Percentiles rank a stretch among this genome's conserved stretches.
phyloP scores from a whole-genome alignment of 2,888 invertebrate genomes.

The Abrostola triplasia region DNA sequence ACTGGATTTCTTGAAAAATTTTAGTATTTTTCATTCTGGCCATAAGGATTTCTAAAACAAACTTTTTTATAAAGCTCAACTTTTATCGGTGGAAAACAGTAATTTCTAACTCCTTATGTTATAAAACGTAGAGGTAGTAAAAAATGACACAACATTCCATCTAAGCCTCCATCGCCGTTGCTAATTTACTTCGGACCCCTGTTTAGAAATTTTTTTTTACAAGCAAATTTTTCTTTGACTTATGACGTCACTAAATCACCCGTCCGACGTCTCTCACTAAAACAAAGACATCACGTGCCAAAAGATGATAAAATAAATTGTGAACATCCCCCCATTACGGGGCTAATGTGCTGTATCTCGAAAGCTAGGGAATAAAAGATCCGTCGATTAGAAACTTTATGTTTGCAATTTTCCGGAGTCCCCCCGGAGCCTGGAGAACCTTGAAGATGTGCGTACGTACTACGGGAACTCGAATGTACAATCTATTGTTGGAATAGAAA shows the following conservation, averaged over 20 bases:
- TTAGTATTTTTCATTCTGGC: no score
- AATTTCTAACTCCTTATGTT: no score
- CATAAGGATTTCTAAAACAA: no score
- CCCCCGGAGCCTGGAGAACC: slow-evolving; percentile 66
- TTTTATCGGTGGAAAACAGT: no score
- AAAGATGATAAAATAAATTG: slow-evolving; percentile 88
- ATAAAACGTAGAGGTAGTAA: background rate
- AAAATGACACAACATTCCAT: background rate
- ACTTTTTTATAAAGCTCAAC: no score
- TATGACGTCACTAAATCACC: slow-evolving; percentile 60
- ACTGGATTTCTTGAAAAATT: background rate
- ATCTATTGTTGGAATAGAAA: slow-evolving; percentile 5
- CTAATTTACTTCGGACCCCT: slow-evolving; percentile 15
- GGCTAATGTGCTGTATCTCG: slow-evolving; percentile 88
- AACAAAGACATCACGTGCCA: slow-evolving; percentile 87
- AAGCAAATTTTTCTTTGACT: slow-evolving; percentile 48
- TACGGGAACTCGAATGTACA: slow-evolving; percentile 34
- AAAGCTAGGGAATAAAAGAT: slow-evolving; percentile 87
- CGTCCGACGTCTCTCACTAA: slow-evolving; percentile 64
- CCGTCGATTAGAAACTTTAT: slow-evolving; percentile 88
- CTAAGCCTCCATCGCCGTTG: background rate
- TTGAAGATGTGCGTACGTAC: slow-evolving; percentile 64
- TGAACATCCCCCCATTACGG: slow-evolving; percentile 84
- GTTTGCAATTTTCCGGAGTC: slow-evolving; percentile 84
- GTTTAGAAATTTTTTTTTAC: slow-evolving; percentile 53